Evolutionary conservation across 2,888 invertebrate genomes (phyloP).

Genomic region (Drosophila prolongata): DNA sequence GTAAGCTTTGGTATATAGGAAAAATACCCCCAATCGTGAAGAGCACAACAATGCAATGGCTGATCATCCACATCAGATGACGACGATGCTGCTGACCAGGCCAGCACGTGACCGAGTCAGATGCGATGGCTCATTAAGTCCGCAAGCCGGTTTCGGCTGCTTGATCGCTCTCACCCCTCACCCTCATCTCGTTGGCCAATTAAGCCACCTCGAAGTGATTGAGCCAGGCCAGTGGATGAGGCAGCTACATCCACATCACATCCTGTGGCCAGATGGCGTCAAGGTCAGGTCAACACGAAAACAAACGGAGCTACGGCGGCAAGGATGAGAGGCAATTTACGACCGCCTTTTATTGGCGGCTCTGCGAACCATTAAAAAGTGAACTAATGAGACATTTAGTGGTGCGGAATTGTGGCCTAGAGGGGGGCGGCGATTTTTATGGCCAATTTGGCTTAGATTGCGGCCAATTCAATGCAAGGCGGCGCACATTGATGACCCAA

Average conservation of each 20-base stretch:
- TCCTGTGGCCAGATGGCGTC: conserved; percentile 58
- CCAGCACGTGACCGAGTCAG: conserved; percentile 62
- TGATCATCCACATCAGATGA: conserved; percentile 29
- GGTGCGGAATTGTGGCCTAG: conserved; percentile 5
- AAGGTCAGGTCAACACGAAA: conserved; percentile 31
- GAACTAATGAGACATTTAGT: conserved; percentile 63
- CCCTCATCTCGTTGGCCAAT: conserved; percentile 42
- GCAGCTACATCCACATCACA: conserved; percentile 16
- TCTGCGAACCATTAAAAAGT: conserved; percentile 47
- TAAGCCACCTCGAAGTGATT: conserved; percentile 36
- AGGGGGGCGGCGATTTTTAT: conserved; percentile 49
- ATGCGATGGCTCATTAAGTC: conserved; percentile 55
- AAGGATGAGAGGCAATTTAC: conserved; percentile 53
- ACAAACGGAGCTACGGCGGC: conserved; percentile 10
- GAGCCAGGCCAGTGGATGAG: conserved; percentile 1
- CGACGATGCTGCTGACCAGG: conserved; percentile 26
- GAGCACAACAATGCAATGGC: conserved; percentile 12
- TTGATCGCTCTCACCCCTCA: neutral
- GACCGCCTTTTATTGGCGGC: conserved; percentile 45
- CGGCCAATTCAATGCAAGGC: conserved; percentile 38
- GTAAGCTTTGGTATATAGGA: neutral
- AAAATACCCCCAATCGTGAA: neutral
- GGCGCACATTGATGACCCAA: conserved; percentile 41
- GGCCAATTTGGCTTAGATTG: conserved; percentile 49
- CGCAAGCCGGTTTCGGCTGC: conserved; percentile 56